Percentiles rank a stretch among this genome's conserved stretches.
Evolutionary conservation across 2,113 vertebrate species (phyloP).

Genomic region (Uropsilus gracilis): DNA sequence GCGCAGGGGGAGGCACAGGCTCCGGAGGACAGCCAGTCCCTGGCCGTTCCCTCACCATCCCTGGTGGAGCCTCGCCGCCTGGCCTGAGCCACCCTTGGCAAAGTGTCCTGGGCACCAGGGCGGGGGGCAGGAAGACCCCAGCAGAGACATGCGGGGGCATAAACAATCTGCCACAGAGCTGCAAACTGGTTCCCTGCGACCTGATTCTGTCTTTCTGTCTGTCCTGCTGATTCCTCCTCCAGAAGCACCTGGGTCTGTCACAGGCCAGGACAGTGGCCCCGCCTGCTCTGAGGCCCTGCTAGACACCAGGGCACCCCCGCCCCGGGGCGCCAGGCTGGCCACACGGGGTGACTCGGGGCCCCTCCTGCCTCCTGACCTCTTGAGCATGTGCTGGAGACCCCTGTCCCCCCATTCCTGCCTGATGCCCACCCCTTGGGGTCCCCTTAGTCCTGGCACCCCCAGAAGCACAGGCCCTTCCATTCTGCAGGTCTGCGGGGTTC

Average conservation of each 20-base stretch:
- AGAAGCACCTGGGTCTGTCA: neutral
- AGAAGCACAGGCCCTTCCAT: neutral
- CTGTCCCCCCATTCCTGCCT: fast-evolving
- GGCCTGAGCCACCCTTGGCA: too few species aligned
- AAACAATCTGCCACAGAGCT: too few species aligned
- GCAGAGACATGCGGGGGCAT: neutral
- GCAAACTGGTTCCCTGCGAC: neutral
- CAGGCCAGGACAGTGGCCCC: neutral
- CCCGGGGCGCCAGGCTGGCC: too few species aligned
- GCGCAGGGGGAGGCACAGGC: too few species aligned
- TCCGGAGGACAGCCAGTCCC: too few species aligned
- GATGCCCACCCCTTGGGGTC: fast-evolving
- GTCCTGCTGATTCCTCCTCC: neutral
- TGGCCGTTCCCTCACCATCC: too few species aligned
- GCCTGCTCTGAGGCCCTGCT: fast-evolving
- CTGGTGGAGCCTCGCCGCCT: neutral
- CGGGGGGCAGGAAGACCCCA: neutral
- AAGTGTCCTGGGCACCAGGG: neutral
- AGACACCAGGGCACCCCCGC: neutral
- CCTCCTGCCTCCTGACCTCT: neutral
- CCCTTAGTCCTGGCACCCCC: neutral
- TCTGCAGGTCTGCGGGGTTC: neutral
- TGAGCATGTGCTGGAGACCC: neutral
- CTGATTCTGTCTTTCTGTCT: neutral
- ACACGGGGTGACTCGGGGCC: neutral